Percentiles rank a stretch among this genome's conserved stretches.
These are phyloP conservation scores for Eustalomyia histrio DNA, from an alignment of 2,888 invertebrate species.

Conservation along the genomic window DNA sequence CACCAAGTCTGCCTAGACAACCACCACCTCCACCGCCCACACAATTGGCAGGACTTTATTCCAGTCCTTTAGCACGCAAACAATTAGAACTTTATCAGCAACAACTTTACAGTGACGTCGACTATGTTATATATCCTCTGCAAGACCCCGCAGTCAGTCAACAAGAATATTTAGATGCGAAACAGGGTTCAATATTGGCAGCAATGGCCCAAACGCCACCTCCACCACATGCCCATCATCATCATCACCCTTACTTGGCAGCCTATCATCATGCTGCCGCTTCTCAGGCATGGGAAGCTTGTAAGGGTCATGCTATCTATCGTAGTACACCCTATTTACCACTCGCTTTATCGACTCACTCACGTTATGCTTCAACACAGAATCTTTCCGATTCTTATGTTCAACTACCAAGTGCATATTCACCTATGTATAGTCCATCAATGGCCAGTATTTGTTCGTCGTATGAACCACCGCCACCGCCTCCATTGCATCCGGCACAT, in stretches of 20 bases:
- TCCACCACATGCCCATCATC: slow-evolving; percentile 78
- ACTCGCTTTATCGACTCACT: slow-evolving; percentile 83
- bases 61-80: slow-evolving; percentile 85
- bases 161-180: slow-evolving; percentile 94
- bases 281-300: slow-evolving; percentile 77
- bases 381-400: slow-evolving; percentile 88
- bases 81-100: slow-evolving; percentile 93
- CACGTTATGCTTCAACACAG: slow-evolving; percentile 89
- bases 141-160: slow-evolving; percentile 94
- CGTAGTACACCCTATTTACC: slow-evolving; percentile 90
- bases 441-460: slow-evolving; percentile 84
- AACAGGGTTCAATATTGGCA: slow-evolving; percentile 84
- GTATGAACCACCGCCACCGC: slow-evolving; percentile 85
- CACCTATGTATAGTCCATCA: slow-evolving; percentile 84
- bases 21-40: slow-evolving; percentile 84
- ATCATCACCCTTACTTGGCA: slow-evolving; percentile 80
- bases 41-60: slow-evolving; percentile 86
- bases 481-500: slow-evolving; percentile 82
- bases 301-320: slow-evolving; percentile 87
- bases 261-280: slow-evolving; percentile 74
- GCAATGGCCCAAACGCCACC: slow-evolving; percentile 83
- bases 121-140: slow-evolving; percentile 93
- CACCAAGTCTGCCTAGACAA: slow-evolving; percentile 83
- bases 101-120: slow-evolving; percentile 93
- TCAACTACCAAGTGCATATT: slow-evolving; percentile 83